Conservation (phyloP, 2,113 vertebrate species). For the Albula glossodonta region DNA sequence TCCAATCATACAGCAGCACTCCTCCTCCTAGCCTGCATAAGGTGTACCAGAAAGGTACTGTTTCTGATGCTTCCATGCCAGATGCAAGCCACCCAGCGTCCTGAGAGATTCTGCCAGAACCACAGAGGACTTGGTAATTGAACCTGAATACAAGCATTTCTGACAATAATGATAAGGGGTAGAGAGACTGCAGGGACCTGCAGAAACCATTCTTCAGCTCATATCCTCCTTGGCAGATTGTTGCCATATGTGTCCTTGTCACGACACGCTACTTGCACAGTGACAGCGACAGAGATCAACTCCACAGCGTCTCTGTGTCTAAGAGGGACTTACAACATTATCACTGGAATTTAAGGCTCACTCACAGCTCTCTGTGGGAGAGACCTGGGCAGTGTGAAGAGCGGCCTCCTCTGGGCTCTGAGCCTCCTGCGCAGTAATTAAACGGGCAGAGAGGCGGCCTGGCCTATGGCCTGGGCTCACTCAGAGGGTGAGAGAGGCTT, state of each 20-base stretch:
- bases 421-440: conserved; percentile 56
- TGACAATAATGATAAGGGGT: conserved; percentile 42
- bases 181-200: conserved; percentile 57
- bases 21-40: neutral
- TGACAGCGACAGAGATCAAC: conserved; percentile 72
- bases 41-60: neutral
- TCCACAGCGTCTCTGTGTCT: conserved; percentile 51
- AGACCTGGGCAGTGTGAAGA: neutral
- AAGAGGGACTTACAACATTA: conserved; percentile 19
- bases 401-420: conserved; percentile 23
- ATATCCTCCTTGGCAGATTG: conserved; percentile 72
- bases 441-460: conserved; percentile 57
- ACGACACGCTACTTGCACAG: conserved; percentile 58
- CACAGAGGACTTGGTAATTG: no score
- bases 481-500: conserved; percentile 45
- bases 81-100: conserved; percentile 38
- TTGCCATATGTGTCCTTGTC: conserved; percentile 70
- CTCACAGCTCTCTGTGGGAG: conserved; percentile 22
- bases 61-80: no score
- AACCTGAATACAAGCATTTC: neutral
- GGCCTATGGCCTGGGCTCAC: conserved; percentile 38
- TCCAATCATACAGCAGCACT: neutral
- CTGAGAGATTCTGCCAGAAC: conserved; percentile 44
- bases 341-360: conserved; percentile 32
- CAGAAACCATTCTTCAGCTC: conserved; percentile 64